A percentile compares a stretch with the other conserved stretches of the same genome.
These are phyloP conservation scores for Rotaria sp. DNA, from an alignment of 2,888 invertebrate genomes.

Conservation along the genomic window DNA sequence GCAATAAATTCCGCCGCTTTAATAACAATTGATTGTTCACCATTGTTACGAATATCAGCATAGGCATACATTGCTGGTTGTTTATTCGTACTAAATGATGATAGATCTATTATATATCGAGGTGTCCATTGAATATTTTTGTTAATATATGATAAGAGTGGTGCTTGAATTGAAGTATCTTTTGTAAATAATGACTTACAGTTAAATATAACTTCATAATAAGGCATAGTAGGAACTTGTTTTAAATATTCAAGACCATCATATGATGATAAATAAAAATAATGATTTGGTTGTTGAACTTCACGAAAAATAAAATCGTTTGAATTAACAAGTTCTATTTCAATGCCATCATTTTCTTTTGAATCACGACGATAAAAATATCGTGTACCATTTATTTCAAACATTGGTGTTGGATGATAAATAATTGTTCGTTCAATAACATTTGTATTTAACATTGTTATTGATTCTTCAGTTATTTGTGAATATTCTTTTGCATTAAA, in stretches of 20 bases:
- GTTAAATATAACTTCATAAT: not conserved
- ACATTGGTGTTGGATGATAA: not conserved
- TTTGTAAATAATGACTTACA: not conserved
- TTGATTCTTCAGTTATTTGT: not conserved
- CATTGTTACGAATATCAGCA: not conserved
- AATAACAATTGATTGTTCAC: not conserved
- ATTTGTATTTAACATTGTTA: not conserved
- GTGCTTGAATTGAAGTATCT: not conserved
- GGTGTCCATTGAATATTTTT: not conserved
- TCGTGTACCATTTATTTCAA: not conserved
- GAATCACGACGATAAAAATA: not conserved
- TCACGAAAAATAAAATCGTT: not conserved
- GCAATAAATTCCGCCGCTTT: not conserved
- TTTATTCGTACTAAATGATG: not conserved
- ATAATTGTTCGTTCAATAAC: not conserved
- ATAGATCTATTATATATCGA: not conserved
- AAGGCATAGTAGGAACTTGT: not conserved
- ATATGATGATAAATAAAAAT: not conserved
- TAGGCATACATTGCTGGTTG: not conserved
- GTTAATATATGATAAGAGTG: not conserved
- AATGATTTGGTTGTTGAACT: not conserved
- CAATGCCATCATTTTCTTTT: not conserved
- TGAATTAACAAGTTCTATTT: not conserved
- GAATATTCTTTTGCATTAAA: not conserved
- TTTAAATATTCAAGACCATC: not conserved